Evolutionary conservation across 2,888 invertebrate species (phyloP).

Genomic region (Ormyrus pomaceus): DNA sequence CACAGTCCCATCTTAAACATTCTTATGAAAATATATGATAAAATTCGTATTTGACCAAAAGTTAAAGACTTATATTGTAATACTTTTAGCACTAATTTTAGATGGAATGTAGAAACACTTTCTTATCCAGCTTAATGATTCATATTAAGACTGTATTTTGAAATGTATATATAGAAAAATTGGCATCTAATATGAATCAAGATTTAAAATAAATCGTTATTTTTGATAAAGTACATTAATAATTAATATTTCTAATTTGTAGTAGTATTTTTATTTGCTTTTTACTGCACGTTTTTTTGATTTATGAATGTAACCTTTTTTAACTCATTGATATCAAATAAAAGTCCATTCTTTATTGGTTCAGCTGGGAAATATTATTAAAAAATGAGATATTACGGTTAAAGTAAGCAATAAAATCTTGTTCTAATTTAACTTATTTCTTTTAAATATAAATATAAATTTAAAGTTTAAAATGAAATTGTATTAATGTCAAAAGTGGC

Average conservation of each 20-base stretch:
- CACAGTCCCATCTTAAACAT: conserved; percentile 32
- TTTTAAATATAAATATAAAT: conserved; percentile 22
- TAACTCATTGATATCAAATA: conserved; percentile 52
- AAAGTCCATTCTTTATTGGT: conserved; percentile 55
- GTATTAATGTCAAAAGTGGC: neutral
- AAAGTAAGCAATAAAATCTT: conserved; percentile 26
- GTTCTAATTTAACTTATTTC: conserved; percentile 14
- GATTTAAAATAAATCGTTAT: conserved; percentile 9
- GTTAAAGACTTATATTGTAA: conserved; percentile 5
- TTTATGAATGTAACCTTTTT: conserved; percentile 42
- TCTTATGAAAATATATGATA: conserved; percentile 31
- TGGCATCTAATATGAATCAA: conserved; percentile 31
- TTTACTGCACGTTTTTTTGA: conserved; percentile 28
- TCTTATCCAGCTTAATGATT: too few relatives aligned
- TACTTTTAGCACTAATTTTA: conserved; percentile 33
- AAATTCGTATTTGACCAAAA: too few relatives aligned
- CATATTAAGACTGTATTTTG: conserved; percentile 56
- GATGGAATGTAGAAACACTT: conserved; percentile 53
- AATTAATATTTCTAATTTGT: neutral
- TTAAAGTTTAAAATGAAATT: neutral
- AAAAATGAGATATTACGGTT: conserved; percentile 37
- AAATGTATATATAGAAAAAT: neutral
- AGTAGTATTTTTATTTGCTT: conserved; percentile 3
- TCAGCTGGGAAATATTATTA: conserved; percentile 42
- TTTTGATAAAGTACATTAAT: too few relatives aligned